Base-by-base conservation (phyloP, 2,888 invertebrate species). In the Rosalia funebris region DNA sequence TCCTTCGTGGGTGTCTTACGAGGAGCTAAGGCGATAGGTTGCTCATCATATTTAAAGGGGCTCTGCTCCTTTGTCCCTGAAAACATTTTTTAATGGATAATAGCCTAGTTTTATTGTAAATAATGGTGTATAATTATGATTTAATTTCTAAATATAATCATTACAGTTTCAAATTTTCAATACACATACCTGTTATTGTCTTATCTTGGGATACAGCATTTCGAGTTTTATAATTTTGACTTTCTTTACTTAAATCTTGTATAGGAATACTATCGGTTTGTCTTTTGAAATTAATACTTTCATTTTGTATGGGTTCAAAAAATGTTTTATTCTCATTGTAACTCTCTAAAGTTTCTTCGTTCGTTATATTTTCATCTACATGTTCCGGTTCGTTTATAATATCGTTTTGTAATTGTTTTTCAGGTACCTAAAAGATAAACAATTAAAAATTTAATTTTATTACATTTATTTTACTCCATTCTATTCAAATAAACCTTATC, bases 391-490 rank as follows among this genome's bases (percentile, higher is more conserved):
- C 57, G 46, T 60, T 59, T 44, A 50, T 57, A 32, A 55, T 32
- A 32, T 68, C 65, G 45, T 52, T 59, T 48, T 68, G 61, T 46
- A 56, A 60, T 59, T 66, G 64, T 67, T 66, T 68, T 45, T 74
- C 71, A 70, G 75, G 75, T 69, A 74, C 74, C 75, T 75, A 41
- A 57, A 70, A 57, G 45, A 37, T 34, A 17, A n/a, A 9, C 7
- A 5, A 25, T 25, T 25, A 25, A 25, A 25, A 25, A 25, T n/a
- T n/a, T 25, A 25, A 25, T 25, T 25, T 25, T 25, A 25, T n/a
- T n/a, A n/a, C n/a, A n/a, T n/a, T n/a, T n/a, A n/a, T n/a, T n/a
- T n/a, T n/a, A n/a, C n/a, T n/a, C n/a, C n/a, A n/a, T n/a, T n/a
- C n/a, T n/a, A n/a, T n/a, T n/a, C n/a, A n/a, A n/a, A n/a, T n/a